These are phyloP conservation scores for Nyctereutes procyonoides DNA, from an alignment of 2,113 vertebrate species.

Conservation along the genomic window DNA sequence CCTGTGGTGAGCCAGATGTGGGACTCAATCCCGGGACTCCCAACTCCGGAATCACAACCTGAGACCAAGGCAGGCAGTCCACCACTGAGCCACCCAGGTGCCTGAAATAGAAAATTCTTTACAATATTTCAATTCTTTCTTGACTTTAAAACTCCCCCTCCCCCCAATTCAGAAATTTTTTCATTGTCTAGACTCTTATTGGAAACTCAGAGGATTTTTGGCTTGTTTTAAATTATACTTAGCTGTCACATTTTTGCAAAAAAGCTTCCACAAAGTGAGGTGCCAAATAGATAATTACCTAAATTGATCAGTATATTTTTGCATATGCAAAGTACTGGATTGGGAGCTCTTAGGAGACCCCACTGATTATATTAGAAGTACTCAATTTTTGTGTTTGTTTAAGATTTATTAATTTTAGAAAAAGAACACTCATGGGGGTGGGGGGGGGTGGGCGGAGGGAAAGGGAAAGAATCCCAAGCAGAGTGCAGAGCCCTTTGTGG, in stretches of 20 bases:
- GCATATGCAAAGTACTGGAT: background rate
- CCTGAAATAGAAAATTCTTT: background rate
- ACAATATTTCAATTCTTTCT: background rate
- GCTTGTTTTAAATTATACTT: background rate
- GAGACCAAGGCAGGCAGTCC: too few relatives aligned
- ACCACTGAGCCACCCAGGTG: too few relatives aligned
- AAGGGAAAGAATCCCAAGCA: background rate
- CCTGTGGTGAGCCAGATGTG: too few relatives aligned
- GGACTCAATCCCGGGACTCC: too few relatives aligned
- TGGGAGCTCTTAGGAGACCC: background rate
- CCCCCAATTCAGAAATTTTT: background rate
- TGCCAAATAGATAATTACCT: background rate
- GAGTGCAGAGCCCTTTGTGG: background rate
- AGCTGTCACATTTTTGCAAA: conserved; percentile 3
- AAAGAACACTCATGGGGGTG: too few relatives aligned
- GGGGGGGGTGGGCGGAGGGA: too few relatives aligned
- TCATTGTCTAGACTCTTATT: background rate
- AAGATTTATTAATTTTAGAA: too few relatives aligned
- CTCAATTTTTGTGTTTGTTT: background rate
- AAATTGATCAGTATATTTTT: background rate
- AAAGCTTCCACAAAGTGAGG: background rate
- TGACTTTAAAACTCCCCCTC: background rate
- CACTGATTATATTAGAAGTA: background rate
- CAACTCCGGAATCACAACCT: too few relatives aligned
- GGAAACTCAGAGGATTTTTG: background rate